Base-by-base conservation (phyloP, 2,797 vertebrate species). In the Sebastes matsubarae region DNA sequence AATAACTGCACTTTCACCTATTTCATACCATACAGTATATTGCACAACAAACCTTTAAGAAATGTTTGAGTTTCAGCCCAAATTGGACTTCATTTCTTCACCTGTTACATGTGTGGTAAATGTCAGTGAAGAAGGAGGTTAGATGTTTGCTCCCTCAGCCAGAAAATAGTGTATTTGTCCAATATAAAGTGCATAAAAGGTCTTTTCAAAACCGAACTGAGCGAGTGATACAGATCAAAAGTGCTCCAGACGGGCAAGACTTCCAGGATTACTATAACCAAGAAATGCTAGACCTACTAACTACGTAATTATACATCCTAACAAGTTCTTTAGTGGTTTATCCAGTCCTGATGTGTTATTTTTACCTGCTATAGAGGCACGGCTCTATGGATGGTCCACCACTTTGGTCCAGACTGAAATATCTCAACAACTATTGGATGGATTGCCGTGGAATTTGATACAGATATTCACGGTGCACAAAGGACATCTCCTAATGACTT, bases 131-230 rank as follows among this genome's bases (percentile, higher is more conserved):
- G 14, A 36, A 16, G 74, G 4, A 81, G 29, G 10, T 59, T 60
- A 20, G 32, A 42, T 38, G 18, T 73, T 69, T 50, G 22, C 20
- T 36, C 14, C 2, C 5, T 57, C 64, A 71, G 24, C 5, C 0
- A 58, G 10, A 81, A 69, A 72, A n/a, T 1, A 3, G 20, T 38
- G 27, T 30, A 29, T 69, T 32, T 61, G 5, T 72, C 73, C 13
- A 72, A 57, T 20, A 55, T 24, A 69, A 66, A 38, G 27, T 36
- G 22, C 25, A 61, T 14, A 52, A 57, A 38, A 6, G 1, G 1
- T 36, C 14, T 68, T 77, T 81, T 72, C 22, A 80, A 73, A 59
- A 30, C 2, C 13, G 55, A 13, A 32, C 38, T 64, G 27, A 76
- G 29, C 2, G 0, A 60, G 20, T 46, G 27, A 73, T 58, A 68